These are phyloP conservation scores for Prunella himalayana DNA, from an alignment of 2,113 vertebrate species.

Conservation along the genomic window DNA sequence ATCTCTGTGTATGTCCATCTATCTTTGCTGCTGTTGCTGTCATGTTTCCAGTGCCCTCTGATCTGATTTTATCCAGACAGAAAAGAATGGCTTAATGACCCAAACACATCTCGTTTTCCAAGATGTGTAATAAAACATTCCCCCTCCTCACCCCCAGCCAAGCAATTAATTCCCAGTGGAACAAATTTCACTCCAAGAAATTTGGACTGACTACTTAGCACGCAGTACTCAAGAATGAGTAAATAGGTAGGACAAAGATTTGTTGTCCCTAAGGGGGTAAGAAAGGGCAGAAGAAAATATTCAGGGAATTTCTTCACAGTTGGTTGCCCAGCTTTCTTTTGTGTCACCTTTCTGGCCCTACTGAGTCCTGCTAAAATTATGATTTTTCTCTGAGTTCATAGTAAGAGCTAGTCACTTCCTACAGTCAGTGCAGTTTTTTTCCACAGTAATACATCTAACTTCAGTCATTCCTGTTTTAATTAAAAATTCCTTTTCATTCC, in stretches of 20 bases:
- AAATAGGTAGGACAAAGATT: neutral
- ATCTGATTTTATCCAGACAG: constrained; percentile 21
- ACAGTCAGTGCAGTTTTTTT: neutral
- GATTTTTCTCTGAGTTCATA: neutral
- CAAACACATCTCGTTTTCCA: neutral
- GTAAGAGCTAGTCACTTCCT: neutral
- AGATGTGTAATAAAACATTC: neutral
- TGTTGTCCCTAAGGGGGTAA: neutral
- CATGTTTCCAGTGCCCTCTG: constrained; percentile 7
- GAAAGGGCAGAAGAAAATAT: neutral
- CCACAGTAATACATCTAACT: neutral
- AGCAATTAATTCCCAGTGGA: constrained; percentile 34
- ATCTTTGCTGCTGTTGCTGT: neutral
- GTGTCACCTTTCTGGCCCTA: neutral
- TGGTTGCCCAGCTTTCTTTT: neutral
- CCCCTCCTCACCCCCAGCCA: neutral
- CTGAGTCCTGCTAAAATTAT: neutral
- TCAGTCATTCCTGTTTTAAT: neutral
- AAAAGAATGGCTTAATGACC: constrained; percentile 37
- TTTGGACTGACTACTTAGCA: neutral
- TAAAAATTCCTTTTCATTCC: neutral
- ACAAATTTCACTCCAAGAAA: neutral
- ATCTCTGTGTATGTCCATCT: neutral
- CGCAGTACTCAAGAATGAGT: neutral
- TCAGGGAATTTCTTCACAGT: neutral